These are phyloP conservation scores for Pseudorasbora parva DNA, from an alignment of 2,113 vertebrate genomes.

Conservation along the genomic window DNA sequence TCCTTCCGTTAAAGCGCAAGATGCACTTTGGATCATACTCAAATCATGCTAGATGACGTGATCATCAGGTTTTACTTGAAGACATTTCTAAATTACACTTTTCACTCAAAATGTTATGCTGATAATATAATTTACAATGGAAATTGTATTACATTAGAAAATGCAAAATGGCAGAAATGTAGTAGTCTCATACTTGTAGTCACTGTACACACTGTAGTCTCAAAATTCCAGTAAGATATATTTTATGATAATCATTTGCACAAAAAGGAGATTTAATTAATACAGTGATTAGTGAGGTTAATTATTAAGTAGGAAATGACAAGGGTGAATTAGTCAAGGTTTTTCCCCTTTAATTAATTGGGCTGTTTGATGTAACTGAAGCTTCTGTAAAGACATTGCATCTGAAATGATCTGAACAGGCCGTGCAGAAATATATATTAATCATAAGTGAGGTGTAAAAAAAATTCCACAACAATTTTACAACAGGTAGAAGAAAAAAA, in stretches of 20 bases:
- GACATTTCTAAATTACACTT: too few species aligned
- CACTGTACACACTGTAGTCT: too few species aligned
- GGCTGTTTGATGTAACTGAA: neutral
- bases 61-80: neutral
- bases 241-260: neutral
- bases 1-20: neutral
- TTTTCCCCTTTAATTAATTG: conserved; percentile 7
- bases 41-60: neutral
- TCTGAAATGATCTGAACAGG: neutral
- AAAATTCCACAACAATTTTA: conserved; percentile 21
- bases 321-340: neutral
- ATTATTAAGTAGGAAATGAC: neutral
- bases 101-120: neutral
- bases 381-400: neutral
- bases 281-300: neutral
- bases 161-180: neutral
- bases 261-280: neutral
- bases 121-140: neutral
- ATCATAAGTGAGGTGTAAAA: neutral
- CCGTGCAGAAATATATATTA: neutral
- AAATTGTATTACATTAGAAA: neutral
- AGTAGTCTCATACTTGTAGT: neutral
- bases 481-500: conserved; percentile 48
- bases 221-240: neutral
- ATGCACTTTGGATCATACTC: neutral